Base-by-base conservation (phyloP, 1,140 invertebrate genomes). In the Lysiphlebus fabarum region DNA sequence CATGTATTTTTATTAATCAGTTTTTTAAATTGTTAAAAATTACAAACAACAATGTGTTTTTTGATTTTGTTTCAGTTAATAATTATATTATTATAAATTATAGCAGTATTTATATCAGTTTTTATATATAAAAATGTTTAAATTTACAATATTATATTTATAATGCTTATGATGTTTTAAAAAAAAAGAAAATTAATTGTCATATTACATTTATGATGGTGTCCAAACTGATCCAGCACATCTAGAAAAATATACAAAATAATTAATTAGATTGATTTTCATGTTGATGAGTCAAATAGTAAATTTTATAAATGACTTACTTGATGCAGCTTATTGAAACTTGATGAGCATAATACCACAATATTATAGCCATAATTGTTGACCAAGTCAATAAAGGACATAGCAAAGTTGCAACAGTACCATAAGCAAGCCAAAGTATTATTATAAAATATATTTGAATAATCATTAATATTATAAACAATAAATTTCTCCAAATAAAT, bases 341-440 rank as follows among this genome's bases (percentile, higher is more conserved):
- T 61, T 65, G 67, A 50, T 81, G 65, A 4, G 81, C 77, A 53
- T 82, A 73, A 64, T 86, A 83, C 86, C 87, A 91, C 33, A 92
- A 68, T 43, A 84, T 70, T 11, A 87, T 55, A 62, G 85, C 87
- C 58, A 92, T 70, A 12, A 89, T 64, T 40, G 92, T 77, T 57
- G 87, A 90, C 87, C 92, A 93, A 2, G 89, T 91, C 61, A 90
- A 80, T 11, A 93, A 76, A 11, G 91, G 91, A 42, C 91, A 90
- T 37, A 93, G 73, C 43, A 93, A 60, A 58, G 91, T 85, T 1
- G 91, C 88, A 68, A 90, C 68, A 9, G 83, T 87, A 8, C 92
- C 92, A 79, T 94, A 94, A 6, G 90, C 90, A 34, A 89, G 69
- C 83, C 87, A 90, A 69, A 92, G 92, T 65, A 86, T 87, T 68